A percentile compares a stretch with the other conserved stretches of the same genome.
Evolutionary conservation across 2,797 vertebrate species (phyloP).

Genomic region (Sebastes kiyomatsui): DNA sequence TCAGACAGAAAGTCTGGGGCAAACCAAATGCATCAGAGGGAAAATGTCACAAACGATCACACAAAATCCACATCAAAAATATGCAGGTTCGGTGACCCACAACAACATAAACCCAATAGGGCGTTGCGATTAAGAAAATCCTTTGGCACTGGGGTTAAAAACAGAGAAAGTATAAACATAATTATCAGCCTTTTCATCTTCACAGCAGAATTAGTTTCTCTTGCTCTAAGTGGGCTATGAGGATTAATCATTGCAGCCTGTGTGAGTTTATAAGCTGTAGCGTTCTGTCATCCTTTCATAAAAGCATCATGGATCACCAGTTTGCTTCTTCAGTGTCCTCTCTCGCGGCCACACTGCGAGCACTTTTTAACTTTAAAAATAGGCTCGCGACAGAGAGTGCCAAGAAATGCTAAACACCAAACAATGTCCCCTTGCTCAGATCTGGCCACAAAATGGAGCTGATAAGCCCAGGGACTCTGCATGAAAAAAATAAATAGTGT

Average conservation of each 20-base stretch:
- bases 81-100: conserved; percentile 60
- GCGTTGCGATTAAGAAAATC: conserved; percentile 42
- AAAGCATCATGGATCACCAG: conserved; percentile 82
- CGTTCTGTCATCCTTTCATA: conserved; percentile 76
- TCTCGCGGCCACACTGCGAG: conserved; percentile 73
- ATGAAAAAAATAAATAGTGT: conserved; percentile 2
- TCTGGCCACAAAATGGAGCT: conserved; percentile 64
- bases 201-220: conserved; percentile 60
- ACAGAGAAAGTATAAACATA: conserved; percentile 61
- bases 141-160: conserved; percentile 59
- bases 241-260: conserved; percentile 73
- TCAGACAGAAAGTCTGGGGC: conserved; percentile 73
- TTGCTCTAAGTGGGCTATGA: conserved; percentile 60
- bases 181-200: conserved; percentile 74
- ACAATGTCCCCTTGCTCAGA: conserved; percentile 67
- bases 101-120: conserved; percentile 35
- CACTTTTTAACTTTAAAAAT: conserved; percentile 81
- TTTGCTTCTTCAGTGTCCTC: conserved; percentile 77
- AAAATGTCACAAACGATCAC: conserved; percentile 63
- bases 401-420: conserved; percentile 75
- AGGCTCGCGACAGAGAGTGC: conserved; percentile 65
- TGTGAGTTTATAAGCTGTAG: conserved; percentile 69
- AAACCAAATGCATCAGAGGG: conserved; percentile 55
- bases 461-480: conserved; percentile 31
- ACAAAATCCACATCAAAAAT: conserved; percentile 49